phyloP scores from a whole-genome alignment of 2,888 invertebrate species.

The Thelaira solivaga region DNA sequence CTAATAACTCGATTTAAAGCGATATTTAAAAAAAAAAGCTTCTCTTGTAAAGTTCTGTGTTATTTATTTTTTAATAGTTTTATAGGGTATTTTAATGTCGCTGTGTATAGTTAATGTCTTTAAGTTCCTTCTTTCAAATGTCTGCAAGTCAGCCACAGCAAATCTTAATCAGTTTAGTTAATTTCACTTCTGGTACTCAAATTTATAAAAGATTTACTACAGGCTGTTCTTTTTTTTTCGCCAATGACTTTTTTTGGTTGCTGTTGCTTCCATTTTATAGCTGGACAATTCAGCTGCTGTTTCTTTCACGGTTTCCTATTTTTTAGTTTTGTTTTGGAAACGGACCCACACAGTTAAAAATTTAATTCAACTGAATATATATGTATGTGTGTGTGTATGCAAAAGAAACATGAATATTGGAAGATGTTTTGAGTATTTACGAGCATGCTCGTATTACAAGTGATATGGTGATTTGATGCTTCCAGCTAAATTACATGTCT shows the following conservation, averaged over 20 bases:
- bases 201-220: conserved; percentile 40
- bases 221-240: conserved; percentile 26
- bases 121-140: conserved; percentile 16
- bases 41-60: background rate
- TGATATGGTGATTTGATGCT: conserved; percentile 58
- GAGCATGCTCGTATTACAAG: conserved; percentile 42
- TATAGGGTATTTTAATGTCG: background rate
- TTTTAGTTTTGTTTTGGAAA: too few relatives aligned
- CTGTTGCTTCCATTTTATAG: conserved; percentile 32
- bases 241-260: background rate
- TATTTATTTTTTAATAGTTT: background rate
- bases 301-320: background rate
- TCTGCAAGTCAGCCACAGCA: conserved; percentile 49
- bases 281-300: conserved; percentile 53
- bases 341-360: conserved; percentile 54
- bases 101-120: background rate
- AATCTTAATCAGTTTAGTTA: conserved; percentile 60
- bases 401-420: background rate
- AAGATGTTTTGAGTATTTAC: conserved; percentile 29
- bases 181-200: conserved; percentile 51
- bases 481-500: conserved; percentile 22
- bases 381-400: background rate
- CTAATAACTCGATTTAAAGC: too few relatives aligned
- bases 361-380: background rate
- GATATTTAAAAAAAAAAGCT: too few relatives aligned